phyloP scores from a whole-genome alignment of 2,888 invertebrate species.

The Cepaea hortensis region DNA sequence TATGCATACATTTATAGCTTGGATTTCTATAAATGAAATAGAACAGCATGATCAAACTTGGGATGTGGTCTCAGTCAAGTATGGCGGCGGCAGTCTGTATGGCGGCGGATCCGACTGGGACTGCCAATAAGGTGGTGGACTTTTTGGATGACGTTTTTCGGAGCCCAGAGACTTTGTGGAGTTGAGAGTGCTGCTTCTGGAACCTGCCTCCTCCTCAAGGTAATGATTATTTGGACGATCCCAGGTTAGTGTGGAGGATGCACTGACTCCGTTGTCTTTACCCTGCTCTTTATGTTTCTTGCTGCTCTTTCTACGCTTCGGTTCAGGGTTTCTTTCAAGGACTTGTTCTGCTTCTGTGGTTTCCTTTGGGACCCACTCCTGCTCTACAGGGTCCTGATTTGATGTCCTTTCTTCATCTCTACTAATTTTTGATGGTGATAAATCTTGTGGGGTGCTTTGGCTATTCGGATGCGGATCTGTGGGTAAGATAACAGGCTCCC shows the following conservation, averaged over 20 bases:
- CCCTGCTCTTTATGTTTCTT: neutral
- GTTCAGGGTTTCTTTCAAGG: neutral
- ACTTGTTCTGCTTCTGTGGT: neutral
- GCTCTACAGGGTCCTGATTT: neutral
- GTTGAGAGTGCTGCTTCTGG: conserved; percentile 29
- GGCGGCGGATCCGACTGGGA: conserved; percentile 48
- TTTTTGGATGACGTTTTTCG: conserved; percentile 27
- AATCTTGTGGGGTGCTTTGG: neutral
- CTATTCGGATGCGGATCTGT: conserved; percentile 2
- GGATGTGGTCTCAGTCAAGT: conserved; percentile 47
- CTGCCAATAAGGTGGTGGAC: conserved; percentile 47
- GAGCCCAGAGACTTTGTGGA: conserved; percentile 26
- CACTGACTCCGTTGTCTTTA: conserved; percentile 11
- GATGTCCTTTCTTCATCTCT: neutral
- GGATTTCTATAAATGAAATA: too few species aligned
- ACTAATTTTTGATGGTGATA: conserved; percentile 4
- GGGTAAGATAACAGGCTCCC: conserved; percentile 37
- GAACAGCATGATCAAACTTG: conserved; percentile 26
- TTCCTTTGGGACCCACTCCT: neutral
- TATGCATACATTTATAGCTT: too few species aligned
- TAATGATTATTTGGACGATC: conserved; percentile 41
- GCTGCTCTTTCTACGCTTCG: conserved; percentile 21
- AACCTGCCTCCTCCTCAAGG: conserved; percentile 37
- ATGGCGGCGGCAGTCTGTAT: conserved; percentile 56
- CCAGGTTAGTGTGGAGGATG: conserved; percentile 25